Evolutionary conservation across 2,888 invertebrate genomes (phyloP), one percentile per base, ranked within the genome.

Genomic region (Conistra vaccinii): DNA sequence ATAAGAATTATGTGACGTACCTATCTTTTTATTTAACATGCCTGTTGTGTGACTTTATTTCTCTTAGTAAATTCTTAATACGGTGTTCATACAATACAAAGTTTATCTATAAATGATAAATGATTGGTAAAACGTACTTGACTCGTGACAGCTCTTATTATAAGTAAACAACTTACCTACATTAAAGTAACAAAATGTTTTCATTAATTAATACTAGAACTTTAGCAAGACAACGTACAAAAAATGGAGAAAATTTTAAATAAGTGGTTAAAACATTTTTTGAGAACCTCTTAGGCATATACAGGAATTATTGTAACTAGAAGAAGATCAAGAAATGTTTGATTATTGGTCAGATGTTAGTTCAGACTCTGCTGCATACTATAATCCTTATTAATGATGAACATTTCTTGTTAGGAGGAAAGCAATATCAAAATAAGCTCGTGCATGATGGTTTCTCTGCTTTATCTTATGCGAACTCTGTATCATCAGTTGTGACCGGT

Each of bases 231-330:
- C 9, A 76, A 42, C 3, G 6, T 1, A 26, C 3, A 12, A 2
- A 57, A 61, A 48, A 80, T 76, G 80, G 29, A 23, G 23, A 65
- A 7, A 20, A 55, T n/a, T 39, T 9, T n/a, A 14, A 26, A 55
- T 1, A 61, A 61, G 17, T 61, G 45, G 7, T 39, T 76, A 2
- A 23, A 73, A 12, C 1, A 23, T 17, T 39, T 73, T 12, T 23
- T 73, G 73, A 76, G 10, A 62, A 80, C 6, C 1, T 80, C 3
- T 48, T 76, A 48, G 60, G 55, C 12, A 80, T 80, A 61, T 55
- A 73, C 35, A 80, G 80, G 6, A 48, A 61, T 61, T 76, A 80
- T 23, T 23, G 5, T 23, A 32, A 1, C 12, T 45, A 76, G 35
- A 73, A 55, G 4, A 80, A 61, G 12, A 73, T 26, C 1, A 73